Evolutionary conservation across 53 echinoderm and acorn worm species (phyloP).

Genomic region (Antedon mediterranea): DNA sequence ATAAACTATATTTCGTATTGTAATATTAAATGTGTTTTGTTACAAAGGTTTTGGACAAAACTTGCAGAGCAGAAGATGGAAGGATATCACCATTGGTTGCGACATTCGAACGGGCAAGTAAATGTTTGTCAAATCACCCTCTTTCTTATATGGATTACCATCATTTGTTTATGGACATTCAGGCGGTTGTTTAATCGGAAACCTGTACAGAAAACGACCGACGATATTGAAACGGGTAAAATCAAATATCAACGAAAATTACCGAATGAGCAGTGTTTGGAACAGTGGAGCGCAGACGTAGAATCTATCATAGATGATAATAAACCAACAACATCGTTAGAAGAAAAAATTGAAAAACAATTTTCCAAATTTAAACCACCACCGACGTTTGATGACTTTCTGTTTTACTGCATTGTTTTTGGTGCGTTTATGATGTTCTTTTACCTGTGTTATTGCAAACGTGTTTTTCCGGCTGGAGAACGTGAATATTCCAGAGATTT

Average conservation of each 20-base stretch:
- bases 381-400: constrained; percentile 53
- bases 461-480: constrained; percentile 31
- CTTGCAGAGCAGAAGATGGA: too few species aligned
- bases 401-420: constrained; percentile 29
- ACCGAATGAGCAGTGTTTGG: too few species aligned
- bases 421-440: constrained; percentile 54
- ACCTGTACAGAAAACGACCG: not conserved
- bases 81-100: not conserved
- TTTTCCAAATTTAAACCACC: constrained; percentile 42
- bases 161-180: constrained; percentile 17
- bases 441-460: constrained; percentile 42
- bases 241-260: not conserved
- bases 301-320: not conserved
- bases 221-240: too few species aligned
- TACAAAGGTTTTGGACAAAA: too few species aligned
- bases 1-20: too few species aligned
- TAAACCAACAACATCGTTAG: not conserved
- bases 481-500: constrained; percentile 40
- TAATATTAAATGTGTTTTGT: too few species aligned
- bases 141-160: constrained; percentile 40
- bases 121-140: constrained; percentile 27
- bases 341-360: not conserved
- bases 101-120: not conserved
- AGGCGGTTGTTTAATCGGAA: constrained; percentile 7
- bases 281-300: not conserved